Conservation (phyloP, 2,797 vertebrate genomes). For the Anomalospiza imberbis region DNA sequence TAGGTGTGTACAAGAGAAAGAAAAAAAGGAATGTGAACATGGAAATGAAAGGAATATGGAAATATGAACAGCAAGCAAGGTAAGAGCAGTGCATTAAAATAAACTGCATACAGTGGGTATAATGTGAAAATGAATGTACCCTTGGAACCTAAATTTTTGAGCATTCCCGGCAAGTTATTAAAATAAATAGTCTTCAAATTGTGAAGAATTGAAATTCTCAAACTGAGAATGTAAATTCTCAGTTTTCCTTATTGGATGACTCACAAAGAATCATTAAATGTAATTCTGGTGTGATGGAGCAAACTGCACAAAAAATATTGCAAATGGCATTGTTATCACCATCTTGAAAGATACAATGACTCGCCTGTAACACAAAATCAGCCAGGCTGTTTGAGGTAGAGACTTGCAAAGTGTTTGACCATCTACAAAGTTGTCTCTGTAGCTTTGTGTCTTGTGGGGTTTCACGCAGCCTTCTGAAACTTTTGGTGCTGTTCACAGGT, state of each 20-base stretch:
- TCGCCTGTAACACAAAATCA: neutral
- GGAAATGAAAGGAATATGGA: neutral
- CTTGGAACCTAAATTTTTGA: neutral
- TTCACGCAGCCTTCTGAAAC: neutral
- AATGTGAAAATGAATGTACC: neutral
- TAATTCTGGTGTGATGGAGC: neutral
- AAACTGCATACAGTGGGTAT: neutral
- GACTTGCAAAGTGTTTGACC: neutral
- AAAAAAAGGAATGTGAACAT: neutral
- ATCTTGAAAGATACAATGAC: neutral
- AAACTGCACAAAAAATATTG: neutral
- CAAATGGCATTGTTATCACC: neutral
- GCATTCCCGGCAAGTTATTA: neutral
- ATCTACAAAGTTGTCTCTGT: neutral
- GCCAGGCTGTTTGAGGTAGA: neutral
- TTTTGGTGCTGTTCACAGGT: neutral
- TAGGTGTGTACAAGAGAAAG: neutral
- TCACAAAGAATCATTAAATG: neutral
- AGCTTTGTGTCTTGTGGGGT: neutral
- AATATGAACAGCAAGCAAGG: neutral
- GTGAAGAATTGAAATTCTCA: no score
- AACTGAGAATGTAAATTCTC: neutral
- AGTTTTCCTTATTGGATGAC: neutral
- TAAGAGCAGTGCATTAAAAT: neutral
- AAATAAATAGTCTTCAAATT: neutral